These are phyloP conservation scores for Urocynchramus pylzowi DNA, from an alignment of 2,113 vertebrate genomes.

Conservation along the genomic window DNA sequence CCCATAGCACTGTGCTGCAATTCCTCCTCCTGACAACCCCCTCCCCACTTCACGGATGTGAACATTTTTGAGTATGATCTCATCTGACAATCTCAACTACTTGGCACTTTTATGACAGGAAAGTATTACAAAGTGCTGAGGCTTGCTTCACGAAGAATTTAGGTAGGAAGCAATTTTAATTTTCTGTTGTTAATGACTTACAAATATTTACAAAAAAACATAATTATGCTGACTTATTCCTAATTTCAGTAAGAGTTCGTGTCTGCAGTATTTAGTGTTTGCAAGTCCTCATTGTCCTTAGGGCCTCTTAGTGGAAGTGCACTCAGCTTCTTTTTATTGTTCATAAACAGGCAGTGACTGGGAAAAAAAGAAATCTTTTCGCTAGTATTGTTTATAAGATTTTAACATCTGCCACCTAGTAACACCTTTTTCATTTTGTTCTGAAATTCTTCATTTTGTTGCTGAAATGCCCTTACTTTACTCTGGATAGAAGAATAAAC, in stretches of 20 bases:
- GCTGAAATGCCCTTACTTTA: background rate
- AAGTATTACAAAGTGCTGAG: slow-evolving; percentile 62
- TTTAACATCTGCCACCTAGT: background rate
- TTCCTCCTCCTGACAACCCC: background rate
- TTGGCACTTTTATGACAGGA: slow-evolving; percentile 62
- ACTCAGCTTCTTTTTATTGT: background rate
- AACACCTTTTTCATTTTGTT: background rate
- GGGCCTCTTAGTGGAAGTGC: background rate
- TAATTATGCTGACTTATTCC: background rate
- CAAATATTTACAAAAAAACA: background rate
- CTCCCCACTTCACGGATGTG: background rate
- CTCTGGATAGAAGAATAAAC: background rate
- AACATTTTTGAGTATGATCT: slow-evolving; percentile 60
- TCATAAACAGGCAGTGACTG: background rate
- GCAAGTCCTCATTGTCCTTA: background rate
- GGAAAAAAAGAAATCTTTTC: background rate
- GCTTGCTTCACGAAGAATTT: slow-evolving; percentile 43
- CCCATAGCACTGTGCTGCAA: background rate
- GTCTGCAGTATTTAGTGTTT: background rate
- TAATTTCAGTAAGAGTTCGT: background rate
- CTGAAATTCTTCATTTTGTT: background rate
- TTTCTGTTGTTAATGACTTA: background rate
- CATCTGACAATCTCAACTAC: slow-evolving; percentile 65
- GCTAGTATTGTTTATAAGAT: background rate
- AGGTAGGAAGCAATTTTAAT: slow-evolving; percentile 48